These are phyloP conservation scores for Phoebastria nigripes DNA, from an alignment of 2,797 vertebrate species.

Conservation along the genomic window DNA sequence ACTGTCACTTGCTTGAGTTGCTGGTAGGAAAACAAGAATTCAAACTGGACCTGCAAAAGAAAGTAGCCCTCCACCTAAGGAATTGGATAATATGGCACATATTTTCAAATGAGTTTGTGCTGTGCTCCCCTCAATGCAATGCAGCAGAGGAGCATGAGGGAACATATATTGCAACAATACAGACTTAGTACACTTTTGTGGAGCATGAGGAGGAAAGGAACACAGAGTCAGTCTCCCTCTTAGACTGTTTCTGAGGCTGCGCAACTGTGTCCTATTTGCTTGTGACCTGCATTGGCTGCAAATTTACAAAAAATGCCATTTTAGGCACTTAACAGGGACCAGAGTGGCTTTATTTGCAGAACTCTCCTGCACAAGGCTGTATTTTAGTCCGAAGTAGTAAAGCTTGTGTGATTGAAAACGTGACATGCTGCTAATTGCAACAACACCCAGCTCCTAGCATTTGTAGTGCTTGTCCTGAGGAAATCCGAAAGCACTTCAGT, in stretches of 20 bases:
- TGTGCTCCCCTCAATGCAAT: background rate
- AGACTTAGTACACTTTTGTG: background rate
- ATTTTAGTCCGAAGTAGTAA: background rate
- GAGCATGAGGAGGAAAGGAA: background rate
- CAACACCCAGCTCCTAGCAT: background rate
- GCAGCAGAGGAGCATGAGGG: background rate
- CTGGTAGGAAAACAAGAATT: background rate
- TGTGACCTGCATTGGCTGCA: background rate
- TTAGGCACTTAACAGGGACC: background rate
- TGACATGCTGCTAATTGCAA: background rate
- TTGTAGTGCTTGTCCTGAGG: background rate
- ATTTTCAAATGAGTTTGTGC: background rate
- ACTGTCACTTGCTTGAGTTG: background rate
- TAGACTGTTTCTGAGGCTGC: background rate
- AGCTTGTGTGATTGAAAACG: background rate
- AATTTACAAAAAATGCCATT: background rate
- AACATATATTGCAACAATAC: background rate
- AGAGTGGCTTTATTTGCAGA: background rate
- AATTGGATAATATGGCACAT: background rate
- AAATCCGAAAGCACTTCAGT: background rate
- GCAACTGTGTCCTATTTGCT: background rate
- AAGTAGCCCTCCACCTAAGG: background rate
- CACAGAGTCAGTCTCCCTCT: background rate
- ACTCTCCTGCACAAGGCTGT: background rate
- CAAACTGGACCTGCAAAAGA: background rate